These are phyloP conservation scores for Donacobius atricapilla DNA, from an alignment of 2,113 vertebrate species.

Conservation along the genomic window DNA sequence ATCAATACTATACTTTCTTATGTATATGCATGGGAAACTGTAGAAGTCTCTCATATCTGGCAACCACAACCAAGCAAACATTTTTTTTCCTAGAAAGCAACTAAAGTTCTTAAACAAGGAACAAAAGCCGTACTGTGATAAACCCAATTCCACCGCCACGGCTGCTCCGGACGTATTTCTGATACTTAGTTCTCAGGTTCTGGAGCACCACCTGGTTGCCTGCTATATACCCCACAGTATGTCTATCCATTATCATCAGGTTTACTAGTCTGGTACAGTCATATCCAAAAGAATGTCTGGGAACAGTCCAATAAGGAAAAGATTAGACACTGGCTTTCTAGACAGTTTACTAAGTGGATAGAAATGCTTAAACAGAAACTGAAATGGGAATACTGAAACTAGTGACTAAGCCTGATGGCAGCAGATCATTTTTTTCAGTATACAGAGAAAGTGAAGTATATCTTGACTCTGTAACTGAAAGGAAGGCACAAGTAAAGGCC, in stretches of 20 bases:
- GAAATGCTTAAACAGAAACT: background rate
- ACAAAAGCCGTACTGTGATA: conserved; percentile 74
- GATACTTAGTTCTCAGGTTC: conserved; percentile 76
- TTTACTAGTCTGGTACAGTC: conserved; percentile 84
- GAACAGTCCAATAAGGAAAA: conserved; percentile 63
- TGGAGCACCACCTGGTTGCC: conserved; percentile 85
- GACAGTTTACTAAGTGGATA: background rate
- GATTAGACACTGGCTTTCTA: background rate
- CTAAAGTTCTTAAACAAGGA: background rate
- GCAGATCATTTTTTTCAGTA: background rate
- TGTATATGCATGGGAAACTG: background rate
- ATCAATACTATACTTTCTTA: background rate
- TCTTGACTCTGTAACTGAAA: background rate
- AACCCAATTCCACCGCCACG: conserved; percentile 83
- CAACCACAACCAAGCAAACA: background rate
- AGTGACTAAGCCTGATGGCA: background rate
- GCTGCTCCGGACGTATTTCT: conserved; percentile 83
- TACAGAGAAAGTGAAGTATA: background rate
- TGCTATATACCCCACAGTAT: conserved; percentile 82
- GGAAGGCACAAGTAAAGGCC: background rate
- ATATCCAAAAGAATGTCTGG: conserved; percentile 92
- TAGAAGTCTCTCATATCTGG: background rate
- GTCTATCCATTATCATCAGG: conserved; percentile 81
- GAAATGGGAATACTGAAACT: background rate
- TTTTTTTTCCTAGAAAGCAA: background rate